Conservation (phyloP, 2,113 vertebrate species). For the Corvus cornix region DNA sequence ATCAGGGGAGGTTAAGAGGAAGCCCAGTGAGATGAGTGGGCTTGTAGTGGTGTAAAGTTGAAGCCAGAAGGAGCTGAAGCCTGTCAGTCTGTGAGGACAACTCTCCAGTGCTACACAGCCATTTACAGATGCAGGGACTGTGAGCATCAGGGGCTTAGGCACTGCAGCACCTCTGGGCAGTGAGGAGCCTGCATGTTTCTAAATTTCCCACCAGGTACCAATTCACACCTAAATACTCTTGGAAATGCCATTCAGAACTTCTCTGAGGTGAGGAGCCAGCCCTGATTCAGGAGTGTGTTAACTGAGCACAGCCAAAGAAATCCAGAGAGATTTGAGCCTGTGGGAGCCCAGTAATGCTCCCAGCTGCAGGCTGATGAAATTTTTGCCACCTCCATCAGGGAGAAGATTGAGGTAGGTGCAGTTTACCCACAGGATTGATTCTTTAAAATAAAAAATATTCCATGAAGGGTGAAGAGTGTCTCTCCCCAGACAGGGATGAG, state of each 20-base stretch:
- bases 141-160: not conserved
- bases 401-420: not conserved
- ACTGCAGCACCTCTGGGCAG: not conserved
- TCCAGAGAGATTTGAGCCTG: not conserved
- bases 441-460: not conserved
- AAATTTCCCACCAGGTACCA: not conserved
- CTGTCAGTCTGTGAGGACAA: not conserved
- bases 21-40: not conserved
- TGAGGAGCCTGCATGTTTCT: not conserved
- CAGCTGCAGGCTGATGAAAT: not conserved
- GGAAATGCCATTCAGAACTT: not conserved
- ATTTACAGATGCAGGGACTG: not conserved
- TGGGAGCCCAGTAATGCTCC: not conserved
- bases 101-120: not conserved
- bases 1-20: not conserved
- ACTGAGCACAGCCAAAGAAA: not conserved
- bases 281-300: not conserved
- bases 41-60: not conserved
- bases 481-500: not conserved
- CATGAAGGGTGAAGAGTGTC: not conserved
- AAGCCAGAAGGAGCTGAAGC: not conserved
- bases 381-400: not conserved
- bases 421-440: not conserved
- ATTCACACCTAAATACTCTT: not conserved
- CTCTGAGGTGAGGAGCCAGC: not conserved